Conservation (phyloP, 2,888 invertebrate species). For the Criorhina ranunculi region DNA sequence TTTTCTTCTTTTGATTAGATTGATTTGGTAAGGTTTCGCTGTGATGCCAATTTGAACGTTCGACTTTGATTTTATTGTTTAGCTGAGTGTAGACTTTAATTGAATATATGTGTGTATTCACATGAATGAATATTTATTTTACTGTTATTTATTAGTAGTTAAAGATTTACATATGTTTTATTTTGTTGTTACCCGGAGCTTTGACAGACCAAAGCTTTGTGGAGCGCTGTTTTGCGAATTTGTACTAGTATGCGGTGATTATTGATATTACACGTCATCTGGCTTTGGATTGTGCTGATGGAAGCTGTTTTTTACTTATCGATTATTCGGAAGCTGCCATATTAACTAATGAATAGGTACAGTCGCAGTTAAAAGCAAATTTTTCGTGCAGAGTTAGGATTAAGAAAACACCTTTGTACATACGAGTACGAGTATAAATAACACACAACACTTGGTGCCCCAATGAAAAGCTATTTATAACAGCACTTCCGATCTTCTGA, state of each 20-base stretch:
- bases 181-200: constrained; percentile 23
- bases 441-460: too few species aligned
- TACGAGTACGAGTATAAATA: too few species aligned
- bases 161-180: not conserved
- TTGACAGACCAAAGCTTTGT: constrained; percentile 22
- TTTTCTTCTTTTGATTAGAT: constrained; percentile 5
- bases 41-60: constrained; percentile 13
- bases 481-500: too few species aligned
- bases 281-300: not conserved
- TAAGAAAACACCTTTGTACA: too few species aligned
- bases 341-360: not conserved
- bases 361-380: not conserved
- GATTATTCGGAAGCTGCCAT: constrained; percentile 16
- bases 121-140: not conserved
- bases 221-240: not conserved
- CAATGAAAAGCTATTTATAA: too few species aligned
- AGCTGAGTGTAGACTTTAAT: constrained; percentile 10
- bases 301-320: not conserved
- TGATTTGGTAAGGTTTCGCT: constrained; percentile 1
- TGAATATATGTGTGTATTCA: not conserved
- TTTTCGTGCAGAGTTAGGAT: too few species aligned
- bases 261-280: constrained; percentile 21
- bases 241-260: constrained; percentile 3
- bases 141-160: not conserved
- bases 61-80: constrained; percentile 25